A percentile compares a stretch with the other conserved stretches of the same genome.
phyloP scores from a whole-genome alignment of 2,888 invertebrate genomes.

The Nesidiocoris tenuis region DNA sequence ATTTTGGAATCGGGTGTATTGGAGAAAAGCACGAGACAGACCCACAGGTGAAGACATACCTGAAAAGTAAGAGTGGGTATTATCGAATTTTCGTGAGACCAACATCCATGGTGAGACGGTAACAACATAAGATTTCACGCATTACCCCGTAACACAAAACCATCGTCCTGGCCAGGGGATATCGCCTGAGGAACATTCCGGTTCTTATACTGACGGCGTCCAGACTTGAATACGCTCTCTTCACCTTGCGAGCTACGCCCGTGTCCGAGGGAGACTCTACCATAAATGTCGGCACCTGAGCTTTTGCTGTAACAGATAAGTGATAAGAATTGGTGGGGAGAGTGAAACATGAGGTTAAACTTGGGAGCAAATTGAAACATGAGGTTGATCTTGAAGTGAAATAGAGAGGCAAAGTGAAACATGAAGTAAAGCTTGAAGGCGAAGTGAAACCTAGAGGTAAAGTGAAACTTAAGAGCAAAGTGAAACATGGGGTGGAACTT shows the following conservation, averaged over 20 bases:
- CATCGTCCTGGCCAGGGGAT: conserved; percentile 78
- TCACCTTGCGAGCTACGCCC: conserved; percentile 70
- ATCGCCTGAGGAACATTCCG: conserved; percentile 75
- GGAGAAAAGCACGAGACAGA: conserved; percentile 73
- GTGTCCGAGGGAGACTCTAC: conserved; percentile 75
- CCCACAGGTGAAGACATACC: conserved; percentile 80
- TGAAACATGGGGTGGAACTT: not conserved
- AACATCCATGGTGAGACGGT: no score
- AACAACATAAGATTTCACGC: not conserved
- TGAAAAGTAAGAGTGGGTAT: conserved; percentile 27
- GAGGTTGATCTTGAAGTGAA: no score
- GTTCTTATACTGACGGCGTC: conserved; percentile 76
- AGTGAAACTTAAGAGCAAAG: no score
- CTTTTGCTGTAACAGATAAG: conserved; percentile 57
- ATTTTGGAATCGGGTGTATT: conserved; percentile 62
- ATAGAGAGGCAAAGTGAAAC: no score
- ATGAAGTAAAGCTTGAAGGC: no score
- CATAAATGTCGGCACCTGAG: conserved; percentile 69
- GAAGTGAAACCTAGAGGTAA: no score
- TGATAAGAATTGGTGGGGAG: not conserved
- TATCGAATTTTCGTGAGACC: conserved; percentile 10
- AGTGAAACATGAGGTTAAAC: not conserved
- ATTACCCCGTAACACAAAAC: conserved; percentile 79
- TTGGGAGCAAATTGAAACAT: no score
- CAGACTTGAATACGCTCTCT: conserved; percentile 72